Base-by-base conservation (phyloP, 2,113 vertebrate genomes). In the Scatophagus argus region DNA sequence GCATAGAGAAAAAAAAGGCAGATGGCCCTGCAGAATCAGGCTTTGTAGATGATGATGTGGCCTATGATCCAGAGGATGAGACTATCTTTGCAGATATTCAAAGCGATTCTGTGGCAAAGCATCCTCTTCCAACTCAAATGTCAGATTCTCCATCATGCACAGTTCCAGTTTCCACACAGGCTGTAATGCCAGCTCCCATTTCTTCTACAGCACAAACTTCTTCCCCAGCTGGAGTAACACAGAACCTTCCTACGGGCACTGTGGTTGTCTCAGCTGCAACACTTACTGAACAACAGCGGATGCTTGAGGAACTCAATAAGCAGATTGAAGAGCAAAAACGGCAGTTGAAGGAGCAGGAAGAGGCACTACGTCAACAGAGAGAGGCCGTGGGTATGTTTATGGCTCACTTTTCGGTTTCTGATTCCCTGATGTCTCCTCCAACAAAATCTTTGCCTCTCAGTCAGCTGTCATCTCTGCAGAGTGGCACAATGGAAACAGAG, bases 261-360 rank as follows among this genome's bases (percentile, higher is more conserved):
- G 81, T 94, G 16, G 92, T 94, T 65, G 82, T 94, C 47, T 92
- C 91, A 43, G 87, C 93, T 1, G 93, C 95, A 23, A 96, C 96
- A 1, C 80, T 99, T 58, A 94, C 94, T 13, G 97, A 99, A 76
- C 98, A 99, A 84, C 97, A 99, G 54, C 94, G 96, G 76, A 98
- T 99, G 96, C 78, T 99, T 14, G 98, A 99, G 56, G 97, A 98
- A 66, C 92, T 99, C 21, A 99, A 97, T 86, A 96, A 96, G 75
- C 97, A 99, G 89, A 99, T 99, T 61, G 98, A 98, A 93, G 97
- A 99, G 85, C 98, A 99, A 88, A 96, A 97, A 90, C 91, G 94
- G 16, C 97, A 99, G 81, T 90, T 99, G 6, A 96, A 97, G 79
- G 96, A 98, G 83, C 98, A 99, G 82, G 97, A 99, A 79, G 98